Base-by-base conservation (phyloP, 53 echinoderm and acorn worm genomes). In the Antedon mediterranea region DNA sequence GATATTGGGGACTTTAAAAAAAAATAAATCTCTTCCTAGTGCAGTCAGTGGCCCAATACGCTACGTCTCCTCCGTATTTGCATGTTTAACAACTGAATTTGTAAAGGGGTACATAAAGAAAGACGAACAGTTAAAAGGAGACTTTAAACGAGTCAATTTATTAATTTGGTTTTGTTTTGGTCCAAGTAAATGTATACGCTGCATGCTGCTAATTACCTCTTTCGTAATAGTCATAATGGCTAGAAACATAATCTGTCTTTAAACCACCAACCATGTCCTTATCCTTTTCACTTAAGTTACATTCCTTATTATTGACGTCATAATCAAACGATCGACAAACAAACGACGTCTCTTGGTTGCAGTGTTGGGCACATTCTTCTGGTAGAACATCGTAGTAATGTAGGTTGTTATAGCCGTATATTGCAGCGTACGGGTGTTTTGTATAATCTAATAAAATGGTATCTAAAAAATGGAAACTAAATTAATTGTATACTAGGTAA, bases 391-490 rank as follows among this genome's bases (percentile, higher is more conserved):
- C 75, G 4, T 14, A 15, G 86, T 31, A 71, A 71, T 82, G 26
- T 43, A 84, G 32, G 0, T 31, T 79, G 81, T 93, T 86, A 9
- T 76, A 76, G 73, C 88, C 90, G 20, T 86, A 82, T 14, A 93
- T 34, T 78, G 81, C 82, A 32, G 78, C 75, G 74, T 79, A 72
- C 18, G 85, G 86, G 74, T 81, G 83, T 71, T 90, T 88, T 44
- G 84, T 81, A 75, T 86, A 92, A 34, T 92, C 78, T 23, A 75
- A 78, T 11, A 81, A 78, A 26, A 89, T 31, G 29, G 79, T 70
- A 74, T 74, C 75, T 79, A 44, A 30, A 32, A 3, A 28, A 32
- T 37, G 4, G 4, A 37, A 37, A 37, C 11, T 6, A 4, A 11
- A 37, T 6, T 4, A 11, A 4, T 11, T 4, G 37, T 11, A 37